phyloP scores from a whole-genome alignment of 2,113 vertebrate genomes.

The Neomonachus schauinslandi region DNA sequence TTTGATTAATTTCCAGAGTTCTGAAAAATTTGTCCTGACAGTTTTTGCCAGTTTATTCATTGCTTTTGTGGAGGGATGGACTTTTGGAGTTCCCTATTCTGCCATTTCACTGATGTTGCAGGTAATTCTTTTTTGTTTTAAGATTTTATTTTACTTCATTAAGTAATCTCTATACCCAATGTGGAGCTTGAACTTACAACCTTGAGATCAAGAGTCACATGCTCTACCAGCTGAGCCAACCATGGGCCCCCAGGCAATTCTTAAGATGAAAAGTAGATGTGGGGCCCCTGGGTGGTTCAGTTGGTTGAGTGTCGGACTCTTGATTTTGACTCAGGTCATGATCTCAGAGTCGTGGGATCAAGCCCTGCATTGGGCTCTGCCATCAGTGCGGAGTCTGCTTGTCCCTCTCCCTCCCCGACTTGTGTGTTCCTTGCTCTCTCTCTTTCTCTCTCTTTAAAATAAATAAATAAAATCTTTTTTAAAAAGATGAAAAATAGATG shows the following conservation, averaged over 20 bases:
- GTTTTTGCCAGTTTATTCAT: conserved; percentile 4
- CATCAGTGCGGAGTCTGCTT: not conserved
- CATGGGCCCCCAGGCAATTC: not conserved
- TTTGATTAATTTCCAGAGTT: conserved; percentile 8
- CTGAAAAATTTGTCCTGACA: conserved; percentile 20
- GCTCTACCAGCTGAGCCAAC: not conserved
- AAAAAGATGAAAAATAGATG: not conserved
- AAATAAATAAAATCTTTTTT: not conserved
- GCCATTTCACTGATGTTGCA: not conserved
- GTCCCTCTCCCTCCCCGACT: not conserved
- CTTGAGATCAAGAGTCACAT: not conserved
- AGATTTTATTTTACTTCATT: not conserved
- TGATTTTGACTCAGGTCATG: not conserved
- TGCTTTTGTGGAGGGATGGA: not conserved
- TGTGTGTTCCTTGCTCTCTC: not conserved
- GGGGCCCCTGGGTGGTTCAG: not conserved
- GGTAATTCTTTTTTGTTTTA: not conserved
- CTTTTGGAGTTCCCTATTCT: not conserved
- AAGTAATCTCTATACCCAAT: not conserved
- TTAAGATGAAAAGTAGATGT: not conserved
- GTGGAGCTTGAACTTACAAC: not conserved
- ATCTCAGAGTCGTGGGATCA: not conserved
- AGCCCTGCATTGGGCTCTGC: not conserved
- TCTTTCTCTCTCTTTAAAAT: not conserved
- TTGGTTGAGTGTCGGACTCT: not conserved